Evolutionary conservation across 2,797 vertebrate species (phyloP).

Genomic region (Cuniculus paca): DNA sequence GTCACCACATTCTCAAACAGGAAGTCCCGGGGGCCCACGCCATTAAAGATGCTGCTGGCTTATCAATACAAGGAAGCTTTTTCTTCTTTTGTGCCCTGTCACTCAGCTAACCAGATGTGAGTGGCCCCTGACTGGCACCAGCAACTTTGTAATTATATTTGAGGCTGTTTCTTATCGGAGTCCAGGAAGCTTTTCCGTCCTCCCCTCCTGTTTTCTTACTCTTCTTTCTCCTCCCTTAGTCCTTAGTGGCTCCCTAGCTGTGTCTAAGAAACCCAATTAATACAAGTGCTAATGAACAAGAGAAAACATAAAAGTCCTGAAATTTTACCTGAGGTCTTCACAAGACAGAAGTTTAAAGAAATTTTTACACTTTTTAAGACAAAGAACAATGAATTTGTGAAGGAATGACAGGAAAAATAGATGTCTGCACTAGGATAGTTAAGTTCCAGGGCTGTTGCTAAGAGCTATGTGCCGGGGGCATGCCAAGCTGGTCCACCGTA

Average conservation of each 20-base stretch:
- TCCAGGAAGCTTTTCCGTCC: background rate
- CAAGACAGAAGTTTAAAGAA: background rate
- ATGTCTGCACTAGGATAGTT: background rate
- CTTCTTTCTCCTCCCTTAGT: background rate
- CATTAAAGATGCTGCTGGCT: background rate
- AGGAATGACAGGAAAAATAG: background rate
- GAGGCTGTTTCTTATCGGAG: background rate
- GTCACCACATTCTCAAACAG: background rate
- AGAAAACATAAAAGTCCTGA: background rate
- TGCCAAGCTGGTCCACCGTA: background rate
- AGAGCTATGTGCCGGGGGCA: background rate
- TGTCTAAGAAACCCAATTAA: background rate
- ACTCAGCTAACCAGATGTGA: fast-evolving
- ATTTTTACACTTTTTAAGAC: background rate
- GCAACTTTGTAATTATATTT: background rate
- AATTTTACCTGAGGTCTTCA: background rate
- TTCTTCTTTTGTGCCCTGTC: background rate
- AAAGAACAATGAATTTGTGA: background rate
- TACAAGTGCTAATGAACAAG: background rate
- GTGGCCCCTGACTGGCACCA: background rate
- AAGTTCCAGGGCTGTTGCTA: background rate
- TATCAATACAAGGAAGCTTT: background rate
- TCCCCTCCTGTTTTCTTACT: background rate
- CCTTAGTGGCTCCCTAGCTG: background rate
- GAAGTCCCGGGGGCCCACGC: background rate